These are phyloP conservation scores for Semaprochilodus insignis DNA, from an alignment of 2,797 vertebrate genomes.

Conservation along the genomic window DNA sequence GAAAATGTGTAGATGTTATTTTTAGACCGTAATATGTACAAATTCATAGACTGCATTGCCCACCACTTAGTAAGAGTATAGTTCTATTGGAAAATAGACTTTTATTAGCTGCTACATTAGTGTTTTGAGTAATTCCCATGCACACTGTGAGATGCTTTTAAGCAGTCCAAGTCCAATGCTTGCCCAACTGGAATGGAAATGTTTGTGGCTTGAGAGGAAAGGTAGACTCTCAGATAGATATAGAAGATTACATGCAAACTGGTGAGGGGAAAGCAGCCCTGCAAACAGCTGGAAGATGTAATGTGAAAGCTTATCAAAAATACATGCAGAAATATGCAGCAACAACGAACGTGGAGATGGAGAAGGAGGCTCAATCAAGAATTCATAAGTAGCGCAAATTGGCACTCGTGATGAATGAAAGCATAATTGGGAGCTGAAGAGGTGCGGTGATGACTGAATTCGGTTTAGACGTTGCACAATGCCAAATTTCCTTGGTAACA, in stretches of 20 bases:
- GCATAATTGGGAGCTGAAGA: background rate
- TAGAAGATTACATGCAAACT: background rate
- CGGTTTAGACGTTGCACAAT: background rate
- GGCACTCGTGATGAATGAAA: slow-evolving; percentile 4
- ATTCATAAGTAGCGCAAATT: slow-evolving; percentile 3
- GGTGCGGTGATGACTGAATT: background rate
- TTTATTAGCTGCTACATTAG: slow-evolving; percentile 23
- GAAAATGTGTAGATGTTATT: slow-evolving; percentile 38
- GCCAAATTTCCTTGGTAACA: background rate
- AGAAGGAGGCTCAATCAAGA: background rate
- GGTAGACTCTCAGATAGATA: background rate
- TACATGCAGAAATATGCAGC: background rate
- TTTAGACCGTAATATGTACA: slow-evolving; percentile 19
- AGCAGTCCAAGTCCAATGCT: background rate
- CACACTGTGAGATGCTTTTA: slow-evolving; percentile 6
- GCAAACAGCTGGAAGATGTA: background rate
- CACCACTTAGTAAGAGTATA: background rate
- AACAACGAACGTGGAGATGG: background rate
- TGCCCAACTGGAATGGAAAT: background rate
- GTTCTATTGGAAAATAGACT: slow-evolving; percentile 17
- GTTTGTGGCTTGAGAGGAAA: background rate
- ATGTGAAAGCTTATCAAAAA: background rate
- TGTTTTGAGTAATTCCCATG: background rate
- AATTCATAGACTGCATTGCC: slow-evolving; percentile 10
- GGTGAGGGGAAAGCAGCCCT: background rate